These are phyloP conservation scores for Goniozus legneri DNA, from an alignment of 1,140 invertebrate genomes.

Conservation along the genomic window DNA sequence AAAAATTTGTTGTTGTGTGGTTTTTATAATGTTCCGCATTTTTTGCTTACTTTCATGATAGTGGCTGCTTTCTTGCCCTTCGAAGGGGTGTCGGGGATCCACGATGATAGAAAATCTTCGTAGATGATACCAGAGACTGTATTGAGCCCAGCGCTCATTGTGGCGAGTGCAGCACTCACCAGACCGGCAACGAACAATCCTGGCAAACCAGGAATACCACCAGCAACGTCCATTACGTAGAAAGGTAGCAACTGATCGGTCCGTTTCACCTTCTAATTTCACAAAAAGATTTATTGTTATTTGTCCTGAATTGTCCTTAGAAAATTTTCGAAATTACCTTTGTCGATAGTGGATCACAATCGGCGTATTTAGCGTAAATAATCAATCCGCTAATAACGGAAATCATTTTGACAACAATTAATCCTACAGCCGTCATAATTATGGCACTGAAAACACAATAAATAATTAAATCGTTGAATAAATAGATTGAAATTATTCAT, in stretches of 20 bases:
- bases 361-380: constrained; percentile 60
- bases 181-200: constrained; percentile 72
- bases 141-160: constrained; percentile 51
- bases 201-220: constrained; percentile 58
- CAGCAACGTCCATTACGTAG: constrained; percentile 61
- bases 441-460: constrained; percentile 29
- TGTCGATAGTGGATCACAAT: constrained; percentile 59
- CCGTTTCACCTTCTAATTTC: constrained; percentile 31
- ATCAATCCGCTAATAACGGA: constrained; percentile 54
- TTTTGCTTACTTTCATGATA: constrained; percentile 39
- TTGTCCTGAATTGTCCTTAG: no score
- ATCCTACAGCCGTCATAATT: constrained; percentile 35
- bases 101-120: constrained; percentile 56
- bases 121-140: constrained; percentile 58
- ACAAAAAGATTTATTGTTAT: no score
- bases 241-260: constrained; percentile 58
- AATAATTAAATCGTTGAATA: neutral
- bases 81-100: constrained; percentile 28
- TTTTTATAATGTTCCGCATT: neutral
- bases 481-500: neutral
- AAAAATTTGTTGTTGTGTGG: neutral
- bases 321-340: constrained; percentile 28
- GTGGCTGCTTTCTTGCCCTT: constrained; percentile 35
- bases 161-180: constrained; percentile 66
- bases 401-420: constrained; percentile 43